These are phyloP conservation scores for Muscina levida DNA, from an alignment of 2,888 invertebrate genomes.

Conservation along the genomic window DNA sequence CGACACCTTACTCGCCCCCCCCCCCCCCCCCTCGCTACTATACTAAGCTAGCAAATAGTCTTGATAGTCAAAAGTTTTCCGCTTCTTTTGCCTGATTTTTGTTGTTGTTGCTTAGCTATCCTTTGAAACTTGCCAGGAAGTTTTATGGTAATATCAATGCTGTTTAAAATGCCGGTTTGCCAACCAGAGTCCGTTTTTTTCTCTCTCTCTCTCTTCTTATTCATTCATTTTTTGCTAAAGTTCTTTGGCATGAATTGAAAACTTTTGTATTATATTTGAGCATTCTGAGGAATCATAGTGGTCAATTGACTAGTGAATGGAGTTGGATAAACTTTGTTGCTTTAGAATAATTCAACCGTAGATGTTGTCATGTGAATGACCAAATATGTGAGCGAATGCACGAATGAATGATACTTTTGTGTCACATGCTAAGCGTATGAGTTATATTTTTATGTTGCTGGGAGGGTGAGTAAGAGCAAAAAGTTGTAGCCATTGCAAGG, in stretches of 20 bases:
- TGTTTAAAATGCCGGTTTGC: conserved; percentile 63
- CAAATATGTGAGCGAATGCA: background rate
- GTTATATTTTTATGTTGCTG: conserved; percentile 29
- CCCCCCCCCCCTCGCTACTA: no score
- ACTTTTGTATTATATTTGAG: conserved; percentile 48
- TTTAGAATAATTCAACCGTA: conserved; percentile 11
- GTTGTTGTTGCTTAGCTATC: background rate
- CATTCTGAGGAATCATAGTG: conserved; percentile 53
- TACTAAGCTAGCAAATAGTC: conserved; percentile 4
- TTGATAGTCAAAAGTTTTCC: conserved; percentile 16
- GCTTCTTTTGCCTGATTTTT: conserved; percentile 9
- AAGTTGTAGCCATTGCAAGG: no score
- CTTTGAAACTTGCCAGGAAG: conserved; percentile 51
- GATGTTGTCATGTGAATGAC: background rate
- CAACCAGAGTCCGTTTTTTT: background rate
- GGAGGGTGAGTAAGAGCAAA: no score
- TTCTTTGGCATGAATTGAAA: conserved; percentile 3
- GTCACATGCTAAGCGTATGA: conserved; percentile 42
- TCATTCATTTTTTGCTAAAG: background rate
- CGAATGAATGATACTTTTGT: conserved; percentile 18
- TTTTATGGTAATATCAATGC: conserved; percentile 65
- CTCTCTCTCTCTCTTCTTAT: background rate
- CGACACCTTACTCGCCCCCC: no score
- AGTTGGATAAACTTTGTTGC: conserved; percentile 32
- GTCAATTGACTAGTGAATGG: conserved; percentile 58